Conservation (phyloP, 2,797 vertebrate species). For the Brachymystax lenok region DNA sequence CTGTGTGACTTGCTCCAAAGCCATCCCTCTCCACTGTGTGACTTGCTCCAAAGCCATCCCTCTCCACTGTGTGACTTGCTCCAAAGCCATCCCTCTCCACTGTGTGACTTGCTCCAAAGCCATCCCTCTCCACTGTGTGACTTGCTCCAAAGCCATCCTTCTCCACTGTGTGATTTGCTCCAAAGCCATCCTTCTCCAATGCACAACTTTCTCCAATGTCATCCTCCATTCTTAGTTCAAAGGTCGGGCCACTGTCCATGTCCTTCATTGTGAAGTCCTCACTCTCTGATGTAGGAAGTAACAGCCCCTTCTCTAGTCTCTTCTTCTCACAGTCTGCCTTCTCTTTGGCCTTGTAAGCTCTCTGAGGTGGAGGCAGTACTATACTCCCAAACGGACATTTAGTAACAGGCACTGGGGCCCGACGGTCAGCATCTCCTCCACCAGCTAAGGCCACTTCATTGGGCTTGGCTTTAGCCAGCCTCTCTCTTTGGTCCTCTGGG, state of each 20-base stretch:
- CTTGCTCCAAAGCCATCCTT: not conserved
- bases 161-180: not conserved
- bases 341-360: constrained; percentile 12
- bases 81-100: not conserved
- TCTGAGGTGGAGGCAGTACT: not conserved
- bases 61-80: not conserved
- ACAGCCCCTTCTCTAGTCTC: not conserved
- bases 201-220: not conserved
- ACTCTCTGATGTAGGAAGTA: not conserved
- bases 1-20: not conserved
- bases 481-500: constrained; percentile 27
- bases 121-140: not conserved
- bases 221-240: not conserved
- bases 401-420: constrained; percentile 12
- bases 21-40: not conserved
- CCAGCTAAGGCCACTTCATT: constrained; percentile 17
- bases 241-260: not conserved
- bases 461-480: not conserved
- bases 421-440: constrained; percentile 13
- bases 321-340: constrained; percentile 1
- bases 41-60: not conserved
- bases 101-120: not conserved
- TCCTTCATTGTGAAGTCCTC: not conserved
- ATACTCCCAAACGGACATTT: not conserved
- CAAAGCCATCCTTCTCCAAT: not conserved